Evolutionary conservation across 37 sponge, comb jelly and placozoan species (phyloP).

Genomic region (Mnemiopsis leidyi): DNA sequence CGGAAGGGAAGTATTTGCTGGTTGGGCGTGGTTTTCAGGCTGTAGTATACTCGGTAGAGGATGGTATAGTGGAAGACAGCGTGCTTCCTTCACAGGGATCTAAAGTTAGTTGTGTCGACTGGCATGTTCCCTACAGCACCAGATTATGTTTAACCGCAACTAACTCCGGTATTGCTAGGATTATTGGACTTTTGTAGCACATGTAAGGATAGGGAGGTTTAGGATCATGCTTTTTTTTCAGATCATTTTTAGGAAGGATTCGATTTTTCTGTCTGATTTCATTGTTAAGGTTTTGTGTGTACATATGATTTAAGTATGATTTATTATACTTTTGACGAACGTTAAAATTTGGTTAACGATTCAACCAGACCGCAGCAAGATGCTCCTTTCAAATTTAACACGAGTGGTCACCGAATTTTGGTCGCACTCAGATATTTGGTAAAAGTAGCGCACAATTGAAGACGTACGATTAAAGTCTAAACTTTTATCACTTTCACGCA

Average conservation of each 20-base stretch:
- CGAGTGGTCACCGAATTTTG: no score
- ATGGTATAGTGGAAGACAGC: slow-evolving; percentile 11
- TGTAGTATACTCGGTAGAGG: background rate
- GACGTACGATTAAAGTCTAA: background rate
- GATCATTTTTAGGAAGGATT: background rate
- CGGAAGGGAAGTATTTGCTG: slow-evolving; percentile 16
- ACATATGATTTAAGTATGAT: background rate
- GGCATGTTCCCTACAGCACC: slow-evolving; percentile 43
- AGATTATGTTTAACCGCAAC: slow-evolving; percentile 25
- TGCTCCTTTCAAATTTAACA: no score
- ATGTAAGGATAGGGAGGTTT: background rate
- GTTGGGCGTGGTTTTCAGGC: background rate
- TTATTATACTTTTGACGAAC: background rate
- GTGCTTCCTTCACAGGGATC: slow-evolving; percentile 39
- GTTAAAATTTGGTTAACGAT: background rate
- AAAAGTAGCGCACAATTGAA: background rate
- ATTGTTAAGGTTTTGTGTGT: background rate
- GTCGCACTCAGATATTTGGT: background rate
- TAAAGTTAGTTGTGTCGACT: background rate
- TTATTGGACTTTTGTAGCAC: background rate
- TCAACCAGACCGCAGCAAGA: no score
- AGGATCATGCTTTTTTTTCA: no score
- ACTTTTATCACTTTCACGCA: background rate
- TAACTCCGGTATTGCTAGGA: background rate
- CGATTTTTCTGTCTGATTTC: background rate